Evolutionary conservation across 2,113 vertebrate genomes (phyloP), one percentile per base, ranked within the genome.

Genomic region (Seriola aureovittata): DNA sequence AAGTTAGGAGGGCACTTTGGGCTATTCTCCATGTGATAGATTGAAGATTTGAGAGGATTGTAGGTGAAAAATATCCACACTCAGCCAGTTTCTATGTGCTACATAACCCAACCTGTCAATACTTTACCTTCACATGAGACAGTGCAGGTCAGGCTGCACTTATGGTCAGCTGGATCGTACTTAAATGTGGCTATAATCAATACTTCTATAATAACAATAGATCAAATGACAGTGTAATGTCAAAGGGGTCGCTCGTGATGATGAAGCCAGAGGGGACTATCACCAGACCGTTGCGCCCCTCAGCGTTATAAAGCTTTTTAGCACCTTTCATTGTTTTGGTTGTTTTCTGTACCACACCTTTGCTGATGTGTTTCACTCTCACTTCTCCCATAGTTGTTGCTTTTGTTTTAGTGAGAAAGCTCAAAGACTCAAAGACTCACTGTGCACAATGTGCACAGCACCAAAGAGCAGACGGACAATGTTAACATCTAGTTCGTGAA

Each of bases 31-130:
- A 29, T 44, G 2, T 71, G 68, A 81, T 60, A 65, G 64, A 62
- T 79, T 75, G 54, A 52, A 46, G 25, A 72, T 67, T 60, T 62
- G 13, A 57, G 21, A 65, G 12, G 23, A 69, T 25, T 57, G n/a
- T 32, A 36, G 34, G 79, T 69, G 32, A 78, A 62, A 80, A 78
- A 78, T 75, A 69, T 70, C 65, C 59, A 77, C 59, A 29, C 57
- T 72, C 48, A 62, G 67, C 11, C 10, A 6, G 36, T 23, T 44
- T 36, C 55, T 34, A 23, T 62, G n/a, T 66, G 42, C 34, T 10
- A 11, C 8, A 57, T 59, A 70, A 75, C 48, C 42, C 23, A 25
- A 38, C 25, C 57, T 29, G 44, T 68, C 23, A 34, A 29, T 68
- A n/a, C 12, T 63, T 71, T 59, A 42, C 34, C 36, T 80, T 74